Evolutionary conservation across 2,113 vertebrate genomes (phyloP), one percentile per base, ranked within the genome.

Genomic region (Stigmatopora nigra): DNA sequence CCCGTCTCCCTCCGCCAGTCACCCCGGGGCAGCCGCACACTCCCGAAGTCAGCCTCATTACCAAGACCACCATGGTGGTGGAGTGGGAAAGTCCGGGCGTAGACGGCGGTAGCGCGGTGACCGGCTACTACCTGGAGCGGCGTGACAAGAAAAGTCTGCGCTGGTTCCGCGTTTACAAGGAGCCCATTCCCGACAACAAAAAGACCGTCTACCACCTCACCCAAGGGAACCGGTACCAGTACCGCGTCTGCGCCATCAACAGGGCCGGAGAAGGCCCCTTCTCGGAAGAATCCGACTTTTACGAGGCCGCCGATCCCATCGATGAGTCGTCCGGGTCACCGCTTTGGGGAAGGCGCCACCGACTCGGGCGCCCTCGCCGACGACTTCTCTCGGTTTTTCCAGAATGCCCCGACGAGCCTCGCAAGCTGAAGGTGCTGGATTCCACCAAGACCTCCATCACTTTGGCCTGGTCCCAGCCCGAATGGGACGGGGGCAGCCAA

Each of bases 361-460:
- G 2, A 22, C 2, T 31, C 48, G 12, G 38, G 15, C 17, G 36
- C 16, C 31, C 4, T 12, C 2, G 49, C 4, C 16, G 67, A 61
- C 56, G 65, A 80, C 52, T 64, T 6, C 4, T 19, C 55, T 59
- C 35, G 56, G 41, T 44, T 73, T n/a, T n/a, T 81, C 84, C 79
- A 99, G 97, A 98, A 83, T 88, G 90, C 73, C 96, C 97, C 70
- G 87, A 92, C 60, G 91, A 94, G 81, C 96, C 97, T 48, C 87
- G 91, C 69, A 99, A 97, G 77, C 85, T 99, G 73, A 98, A 92
- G 84, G 91, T 98, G 67, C 88, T 94, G 72, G 97, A 99, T 82
- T 95, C 94, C 64, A 99, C 97, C 31, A 98, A 96, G 87, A 94
- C 95, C 52, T 99, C 97, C 70, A 93, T 99, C 68, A 98, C 96